Percentiles rank a stretch among this genome's conserved stretches.
phyloP scores from a whole-genome alignment of 2,888 invertebrate genomes.

The Drosophila glabriapex region DNA sequence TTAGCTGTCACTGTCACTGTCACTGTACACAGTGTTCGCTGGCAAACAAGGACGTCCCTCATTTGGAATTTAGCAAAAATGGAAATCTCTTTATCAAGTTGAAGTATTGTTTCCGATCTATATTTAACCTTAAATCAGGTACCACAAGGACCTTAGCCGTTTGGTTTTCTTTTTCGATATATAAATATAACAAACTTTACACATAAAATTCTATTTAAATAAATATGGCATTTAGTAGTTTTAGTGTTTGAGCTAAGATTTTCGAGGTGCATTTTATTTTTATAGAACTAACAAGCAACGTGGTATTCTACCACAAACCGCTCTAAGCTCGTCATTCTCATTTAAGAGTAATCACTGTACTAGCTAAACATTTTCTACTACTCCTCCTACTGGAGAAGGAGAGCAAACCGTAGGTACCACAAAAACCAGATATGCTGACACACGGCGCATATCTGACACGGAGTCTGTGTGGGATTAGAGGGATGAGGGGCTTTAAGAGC shows the following conservation, averaged over 20 bases:
- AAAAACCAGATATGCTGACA: constrained; percentile 52
- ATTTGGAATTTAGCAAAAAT: not conserved
- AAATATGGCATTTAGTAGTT: not conserved
- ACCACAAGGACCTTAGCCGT: not conserved
- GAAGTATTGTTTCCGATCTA: not conserved
- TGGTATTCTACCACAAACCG: not conserved
- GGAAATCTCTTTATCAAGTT: not conserved
- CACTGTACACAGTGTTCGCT: not conserved
- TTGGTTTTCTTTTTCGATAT: not conserved
- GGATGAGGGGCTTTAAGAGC: not conserved
- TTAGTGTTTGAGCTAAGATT: not conserved
- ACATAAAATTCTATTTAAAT: not conserved
- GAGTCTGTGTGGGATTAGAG: not conserved
- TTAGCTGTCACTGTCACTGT: constrained; percentile 1
- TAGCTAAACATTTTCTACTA: constrained; percentile 23
- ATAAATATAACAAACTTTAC: not conserved
- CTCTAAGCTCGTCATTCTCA: constrained; percentile 2
- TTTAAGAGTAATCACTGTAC: constrained; percentile 17
- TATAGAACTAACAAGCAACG: not conserved
- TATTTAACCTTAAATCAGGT: not conserved
- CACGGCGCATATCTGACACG: constrained; percentile 34
- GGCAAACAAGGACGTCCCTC: not conserved
- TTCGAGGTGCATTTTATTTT: not conserved
- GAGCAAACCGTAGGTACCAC: constrained; percentile 46
- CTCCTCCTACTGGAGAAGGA: not conserved